These are phyloP conservation scores for Trigoniulus corallinus DNA, from an alignment of 1,140 invertebrate species.

Conservation along the genomic window DNA sequence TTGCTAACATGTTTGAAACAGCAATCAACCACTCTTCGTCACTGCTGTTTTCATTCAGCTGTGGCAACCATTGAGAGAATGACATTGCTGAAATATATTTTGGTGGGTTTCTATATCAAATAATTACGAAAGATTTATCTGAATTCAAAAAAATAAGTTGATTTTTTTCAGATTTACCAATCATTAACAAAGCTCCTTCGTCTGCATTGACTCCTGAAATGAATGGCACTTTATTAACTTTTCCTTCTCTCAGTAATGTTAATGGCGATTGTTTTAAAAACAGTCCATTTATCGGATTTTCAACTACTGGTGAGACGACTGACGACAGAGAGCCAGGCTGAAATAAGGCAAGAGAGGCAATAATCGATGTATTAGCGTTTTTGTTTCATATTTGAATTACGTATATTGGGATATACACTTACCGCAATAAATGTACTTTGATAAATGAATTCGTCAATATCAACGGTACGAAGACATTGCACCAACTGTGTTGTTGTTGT, in stretches of 20 bases:
- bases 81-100: no score
- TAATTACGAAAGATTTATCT: no score
- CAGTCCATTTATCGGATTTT: not conserved
- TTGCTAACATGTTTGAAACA: not conserved
- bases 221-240: not conserved
- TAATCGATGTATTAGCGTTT: not conserved
- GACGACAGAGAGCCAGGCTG: not conserved
- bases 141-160: not conserved
- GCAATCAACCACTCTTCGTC: not conserved
- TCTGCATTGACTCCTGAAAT: not conserved
- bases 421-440: not conserved
- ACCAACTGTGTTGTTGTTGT: not conserved
- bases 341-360: not conserved
- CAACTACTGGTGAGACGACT: not conserved
- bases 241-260: not conserved
- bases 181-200: not conserved
- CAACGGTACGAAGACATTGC: not conserved
- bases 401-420: not conserved
- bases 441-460: not conserved
- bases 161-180: not conserved
- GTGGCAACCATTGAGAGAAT: not conserved
- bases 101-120: no score
- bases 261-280: not conserved
- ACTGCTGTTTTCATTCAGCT: not conserved
- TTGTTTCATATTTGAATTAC: not conserved